Evolutionary conservation across 2,888 invertebrate species (phyloP), one percentile per base, ranked within the genome.

Genomic region (Agrotis segetum): DNA sequence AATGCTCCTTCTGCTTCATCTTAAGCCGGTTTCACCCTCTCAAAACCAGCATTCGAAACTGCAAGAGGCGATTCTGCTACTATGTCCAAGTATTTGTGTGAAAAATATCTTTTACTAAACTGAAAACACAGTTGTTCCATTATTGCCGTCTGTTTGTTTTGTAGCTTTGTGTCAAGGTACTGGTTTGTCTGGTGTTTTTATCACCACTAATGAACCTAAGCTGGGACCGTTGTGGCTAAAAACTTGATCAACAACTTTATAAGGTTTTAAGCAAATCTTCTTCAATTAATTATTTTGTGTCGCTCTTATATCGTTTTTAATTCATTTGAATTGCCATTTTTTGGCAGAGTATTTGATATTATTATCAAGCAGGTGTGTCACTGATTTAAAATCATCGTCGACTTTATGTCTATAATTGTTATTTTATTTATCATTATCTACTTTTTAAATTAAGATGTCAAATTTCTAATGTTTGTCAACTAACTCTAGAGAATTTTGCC

Each of bases 111-210:
- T 56, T 40, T 67, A 64, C 65, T 64, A 74, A 67, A 73, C 70
- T 81, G 84, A 81, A 85, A 82, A 82, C 75, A 79, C 71, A 67
- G 72, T 74, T 74, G 81, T 75, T 85, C 74, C 75, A 82, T 84
- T 87, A 84, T 82, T 83, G 81, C 79, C 77, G 74, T 84, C 81
- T 83, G 72, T 71, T 53, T 67, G 68, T 70, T 63, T 68, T 81
- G 81, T 85, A 78, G 80, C 74, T 82, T 81, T 79, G 68, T 67
- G 69, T 75, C 77, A 76, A 68, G 69, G 69, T 76, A 77, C 78
- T 71, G 60, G 83, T 84, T 83, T 76, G 71, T 53, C 74, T 58
- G 64, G 74, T 75, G 73, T 62, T 74, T 79, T 81, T 82, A 83
- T 81, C 67, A 56, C 73, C 62, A 61, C 58, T 72, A 71, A 71